Conservation (phyloP, 2,888 invertebrate species). For the Eupithecia centaureata region DNA sequence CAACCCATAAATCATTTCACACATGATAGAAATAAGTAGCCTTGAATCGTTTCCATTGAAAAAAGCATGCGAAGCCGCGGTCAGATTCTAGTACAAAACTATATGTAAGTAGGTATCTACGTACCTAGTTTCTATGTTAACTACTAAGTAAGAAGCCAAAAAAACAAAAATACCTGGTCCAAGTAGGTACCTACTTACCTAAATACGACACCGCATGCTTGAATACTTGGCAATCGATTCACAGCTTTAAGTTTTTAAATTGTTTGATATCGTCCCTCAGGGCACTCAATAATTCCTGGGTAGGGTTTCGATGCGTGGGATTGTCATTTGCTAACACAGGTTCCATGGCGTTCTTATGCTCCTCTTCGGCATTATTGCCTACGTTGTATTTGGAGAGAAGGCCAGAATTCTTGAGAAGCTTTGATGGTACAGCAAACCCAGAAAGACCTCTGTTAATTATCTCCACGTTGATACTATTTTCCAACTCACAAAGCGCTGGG, state of each 20-base stretch:
- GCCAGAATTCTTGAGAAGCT: constrained; percentile 47
- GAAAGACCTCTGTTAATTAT: constrained; percentile 72
- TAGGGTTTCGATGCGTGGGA: background rate
- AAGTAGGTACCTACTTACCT: background rate
- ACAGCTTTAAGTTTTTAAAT: constrained; percentile 38
- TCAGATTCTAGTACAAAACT: too few species aligned
- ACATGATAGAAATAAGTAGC: too few species aligned
- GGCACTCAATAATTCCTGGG: constrained; percentile 39
- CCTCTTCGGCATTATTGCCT: constrained; percentile 24
- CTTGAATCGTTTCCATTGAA: too few species aligned
- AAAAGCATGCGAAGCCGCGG: background rate
- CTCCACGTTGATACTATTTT: constrained; percentile 68
- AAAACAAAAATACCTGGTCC: too few species aligned
- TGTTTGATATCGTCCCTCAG: constrained; percentile 53
- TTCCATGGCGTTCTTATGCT: background rate
- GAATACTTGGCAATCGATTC: background rate
- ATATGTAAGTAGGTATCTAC: too few species aligned
- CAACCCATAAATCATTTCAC: too few species aligned
- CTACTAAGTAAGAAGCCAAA: too few species aligned
- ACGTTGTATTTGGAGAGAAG: background rate
- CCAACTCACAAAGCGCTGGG: constrained; percentile 61
- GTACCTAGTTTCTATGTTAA: too few species aligned
- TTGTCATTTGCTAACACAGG: constrained; percentile 35
- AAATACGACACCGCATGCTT: background rate
- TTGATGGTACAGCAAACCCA: constrained; percentile 71